Evolutionary conservation across 2,113 vertebrate species (phyloP).

Genomic region (Cariama cristata): DNA sequence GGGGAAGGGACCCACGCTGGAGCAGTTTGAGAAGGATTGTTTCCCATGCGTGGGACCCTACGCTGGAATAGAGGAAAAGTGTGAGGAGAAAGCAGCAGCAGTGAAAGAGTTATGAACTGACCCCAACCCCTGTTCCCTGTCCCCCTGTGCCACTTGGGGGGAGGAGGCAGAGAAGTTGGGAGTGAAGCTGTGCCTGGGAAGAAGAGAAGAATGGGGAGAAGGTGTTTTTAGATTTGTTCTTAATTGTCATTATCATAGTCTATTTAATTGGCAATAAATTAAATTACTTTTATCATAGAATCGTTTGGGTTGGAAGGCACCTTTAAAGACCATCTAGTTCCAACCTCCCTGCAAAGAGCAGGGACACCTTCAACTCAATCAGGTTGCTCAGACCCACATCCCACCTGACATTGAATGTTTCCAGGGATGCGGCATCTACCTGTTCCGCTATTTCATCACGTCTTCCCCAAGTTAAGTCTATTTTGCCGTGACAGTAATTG

Average conservation of each 20-base stretch:
- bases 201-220: not conserved
- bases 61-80: not conserved
- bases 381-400: not conserved
- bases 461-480: not conserved
- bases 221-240: not conserved
- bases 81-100: not conserved
- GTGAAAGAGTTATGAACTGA: not conserved
- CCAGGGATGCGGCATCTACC: too few species aligned
- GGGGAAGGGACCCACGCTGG: too few species aligned
- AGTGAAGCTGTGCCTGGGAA: not conserved
- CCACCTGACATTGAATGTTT: not conserved
- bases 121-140: fast-evolving
- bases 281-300: not conserved
- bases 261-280: not conserved
- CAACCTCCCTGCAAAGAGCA: not conserved
- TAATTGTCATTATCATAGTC: not conserved
- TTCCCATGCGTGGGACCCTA: not conserved
- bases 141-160: fast-evolving
- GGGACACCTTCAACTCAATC: not conserved
- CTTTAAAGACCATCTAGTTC: not conserved
- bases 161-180: not conserved
- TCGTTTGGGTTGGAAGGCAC: not conserved
- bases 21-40: not conserved
- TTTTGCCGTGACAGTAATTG: not conserved
- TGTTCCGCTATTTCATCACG: not conserved